Base-by-base conservation (phyloP, 1,140 invertebrate species). In the Drosophila tropicalis region DNA sequence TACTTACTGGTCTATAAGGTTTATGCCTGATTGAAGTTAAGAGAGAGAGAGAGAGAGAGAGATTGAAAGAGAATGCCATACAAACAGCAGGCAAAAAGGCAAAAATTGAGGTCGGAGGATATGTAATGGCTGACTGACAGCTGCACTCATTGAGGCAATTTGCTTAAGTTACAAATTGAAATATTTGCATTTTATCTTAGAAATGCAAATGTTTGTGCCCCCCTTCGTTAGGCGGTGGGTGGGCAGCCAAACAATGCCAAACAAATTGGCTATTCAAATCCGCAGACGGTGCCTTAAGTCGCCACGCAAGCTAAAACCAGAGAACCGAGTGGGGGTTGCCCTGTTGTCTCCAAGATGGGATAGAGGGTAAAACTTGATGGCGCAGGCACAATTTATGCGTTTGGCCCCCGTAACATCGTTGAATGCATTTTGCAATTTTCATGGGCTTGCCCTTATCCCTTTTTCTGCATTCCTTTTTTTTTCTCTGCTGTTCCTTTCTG, bases 111-210 rank as follows among this genome's bases (percentile, higher is more conserved):
- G n/a, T 15, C n/a, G 15, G 10, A 51, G 44, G 44, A 51, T 51
- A 19, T 51, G 44, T 51, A 51, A 36, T 19, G 68, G 47, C 70
- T 89, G 83, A 87, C 86, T 86, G 86, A 90, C 86, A 90, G 86
- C 86, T 86, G 79, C 79, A 90, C 86, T 90, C 86, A 90, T 85
- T 90, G 82, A 83, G 74, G 86, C 86, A 90, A 90, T 90, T 90
- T 90, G 81, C 86, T 86, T 90, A 90, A 90, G 86, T 90, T 90
- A 90, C 86, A 90, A 90, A 90, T 90, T 90, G 86, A 90, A 90
- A 90, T 90, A 90, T 90, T 90, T 90, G 86, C 86, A 90, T 90
- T 90, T 90, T 90, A 90, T 90, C 86, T 90, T 86, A 85, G 86
- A 85, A 90, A 90, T 90, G 81, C 81, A 86, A 90, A 90, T 85